phyloP scores from a whole-genome alignment of 2,888 invertebrate genomes.

The Aleiodes testaceus region DNA sequence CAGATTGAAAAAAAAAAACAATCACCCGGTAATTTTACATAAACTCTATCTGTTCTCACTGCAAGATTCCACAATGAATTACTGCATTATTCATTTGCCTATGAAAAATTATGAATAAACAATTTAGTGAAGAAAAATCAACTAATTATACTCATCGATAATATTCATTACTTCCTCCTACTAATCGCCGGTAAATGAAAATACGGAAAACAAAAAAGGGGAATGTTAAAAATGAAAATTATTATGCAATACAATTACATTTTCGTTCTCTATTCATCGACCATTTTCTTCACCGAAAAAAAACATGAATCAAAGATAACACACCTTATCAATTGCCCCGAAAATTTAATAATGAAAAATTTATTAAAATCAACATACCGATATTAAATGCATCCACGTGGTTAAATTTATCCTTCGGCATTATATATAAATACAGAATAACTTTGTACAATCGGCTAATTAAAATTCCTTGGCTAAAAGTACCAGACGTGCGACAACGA shows the following conservation, averaged over 20 bases:
- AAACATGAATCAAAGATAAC: no score
- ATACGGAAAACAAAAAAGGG: neutral
- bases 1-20: neutral
- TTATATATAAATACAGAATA: conserved; percentile 41
- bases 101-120: conserved; percentile 24
- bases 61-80: conserved; percentile 14
- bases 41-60: conserved; percentile 13
- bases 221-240: conserved; percentile 25
- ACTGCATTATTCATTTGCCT: conserved; percentile 8
- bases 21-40: neutral
- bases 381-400: conserved; percentile 37
- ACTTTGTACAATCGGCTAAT: conserved; percentile 58
- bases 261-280: no score
- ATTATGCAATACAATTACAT: no score
- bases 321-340: no score
- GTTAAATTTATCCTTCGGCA: conserved; percentile 12
- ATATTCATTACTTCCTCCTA: neutral
- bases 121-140: conserved; percentile 14
- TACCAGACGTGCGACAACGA: conserved; percentile 36
- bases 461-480: conserved; percentile 58
- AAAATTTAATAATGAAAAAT: no score
- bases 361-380: conserved; percentile 7
- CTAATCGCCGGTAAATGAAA: neutral
- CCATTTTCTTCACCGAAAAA: no score
- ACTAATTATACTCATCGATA: conserved; percentile 24